phyloP scores from a whole-genome alignment of 92 coral and sea anemone genomes.

The Porites cylindrica region DNA sequence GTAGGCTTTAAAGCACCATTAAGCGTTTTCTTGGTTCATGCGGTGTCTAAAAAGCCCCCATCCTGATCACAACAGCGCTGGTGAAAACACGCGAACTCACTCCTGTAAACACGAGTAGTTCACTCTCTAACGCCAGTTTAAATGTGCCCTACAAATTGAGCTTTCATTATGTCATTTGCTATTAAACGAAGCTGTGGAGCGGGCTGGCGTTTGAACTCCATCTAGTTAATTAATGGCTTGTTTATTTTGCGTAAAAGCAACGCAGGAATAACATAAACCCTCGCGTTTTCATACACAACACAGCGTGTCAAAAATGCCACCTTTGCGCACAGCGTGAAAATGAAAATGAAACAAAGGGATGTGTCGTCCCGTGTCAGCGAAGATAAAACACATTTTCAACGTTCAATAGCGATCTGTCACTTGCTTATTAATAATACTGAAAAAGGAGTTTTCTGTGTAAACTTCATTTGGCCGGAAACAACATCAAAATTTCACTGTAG shows the following conservation, averaged over 20 bases:
- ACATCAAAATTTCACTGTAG: background rate
- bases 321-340: constrained; percentile 32
- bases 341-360: background rate
- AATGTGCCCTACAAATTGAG: constrained; percentile 14
- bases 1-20: background rate
- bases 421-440: constrained; percentile 34
- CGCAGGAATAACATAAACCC: constrained; percentile 47
- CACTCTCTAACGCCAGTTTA: constrained; percentile 3
- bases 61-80: background rate
- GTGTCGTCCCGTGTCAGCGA: constrained; percentile 37
- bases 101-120: background rate
- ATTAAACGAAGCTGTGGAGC: background rate
- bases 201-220: background rate
- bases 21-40: background rate
- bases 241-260: constrained; percentile 39
- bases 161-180: constrained; percentile 33
- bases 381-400: constrained; percentile 51
- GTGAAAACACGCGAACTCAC: constrained; percentile 27
- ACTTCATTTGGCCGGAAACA: constrained; percentile 35
- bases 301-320: constrained; percentile 28
- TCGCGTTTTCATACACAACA: constrained; percentile 35
- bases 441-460: constrained; percentile 48
- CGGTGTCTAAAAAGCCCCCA: background rate
- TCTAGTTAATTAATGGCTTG: background rate
- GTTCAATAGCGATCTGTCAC: constrained; percentile 51